Evolutionary conservation across 2,797 vertebrate species (phyloP).

Genomic region (Propithecus perrieri): DNA sequence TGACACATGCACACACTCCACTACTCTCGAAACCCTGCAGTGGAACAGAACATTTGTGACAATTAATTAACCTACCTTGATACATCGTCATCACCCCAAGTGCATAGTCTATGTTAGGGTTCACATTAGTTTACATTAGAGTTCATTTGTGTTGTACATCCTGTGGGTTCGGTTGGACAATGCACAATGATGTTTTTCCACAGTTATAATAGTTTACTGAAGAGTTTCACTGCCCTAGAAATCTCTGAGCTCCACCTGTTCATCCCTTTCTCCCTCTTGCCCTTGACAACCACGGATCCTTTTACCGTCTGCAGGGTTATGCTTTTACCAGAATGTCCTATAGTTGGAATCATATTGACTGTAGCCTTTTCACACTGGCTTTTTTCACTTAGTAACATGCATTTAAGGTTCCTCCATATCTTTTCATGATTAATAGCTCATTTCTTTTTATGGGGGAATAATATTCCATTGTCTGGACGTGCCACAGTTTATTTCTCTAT

Average conservation of each 20-base stretch:
- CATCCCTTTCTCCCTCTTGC: not conserved
- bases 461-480: not conserved
- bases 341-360: not conserved
- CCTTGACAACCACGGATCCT: not conserved
- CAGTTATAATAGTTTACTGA: too few species aligned
- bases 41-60: not conserved
- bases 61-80: not conserved
- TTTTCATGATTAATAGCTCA: not conserved
- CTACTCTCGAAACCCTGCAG: not conserved
- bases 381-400: not conserved
- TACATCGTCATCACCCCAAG: not conserved
- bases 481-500: not conserved
- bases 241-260: not conserved
- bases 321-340: not conserved
- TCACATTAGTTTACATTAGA: not conserved
- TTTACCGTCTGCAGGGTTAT: not conserved
- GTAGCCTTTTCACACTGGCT: not conserved
- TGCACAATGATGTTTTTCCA: not conserved
- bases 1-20: not conserved
- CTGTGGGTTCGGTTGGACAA: not conserved
- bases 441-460: not conserved
- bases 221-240: not conserved
- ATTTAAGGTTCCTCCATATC: not conserved
- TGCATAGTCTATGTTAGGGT: not conserved
- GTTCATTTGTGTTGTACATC: not conserved